Evolutionary conservation across 2,797 vertebrate species (phyloP).

Genomic region (Numenius phaeopus): DNA sequence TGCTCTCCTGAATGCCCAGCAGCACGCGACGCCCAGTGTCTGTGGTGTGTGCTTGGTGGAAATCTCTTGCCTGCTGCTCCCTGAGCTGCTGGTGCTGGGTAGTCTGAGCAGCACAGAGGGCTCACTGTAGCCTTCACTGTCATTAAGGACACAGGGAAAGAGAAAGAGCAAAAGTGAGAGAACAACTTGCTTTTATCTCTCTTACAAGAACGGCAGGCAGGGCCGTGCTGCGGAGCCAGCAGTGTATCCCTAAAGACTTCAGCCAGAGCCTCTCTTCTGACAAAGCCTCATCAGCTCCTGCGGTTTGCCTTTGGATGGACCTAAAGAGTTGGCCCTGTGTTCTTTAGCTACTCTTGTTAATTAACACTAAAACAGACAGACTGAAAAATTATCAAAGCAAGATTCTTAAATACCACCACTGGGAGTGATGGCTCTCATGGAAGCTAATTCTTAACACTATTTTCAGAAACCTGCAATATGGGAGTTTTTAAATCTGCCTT

Average conservation of each 20-base stretch:
- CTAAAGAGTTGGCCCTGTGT: fast-evolving
- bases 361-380: not conserved
- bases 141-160: not conserved
- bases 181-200: not conserved
- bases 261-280: not conserved
- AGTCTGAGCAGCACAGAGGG: not conserved
- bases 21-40: fast-evolving
- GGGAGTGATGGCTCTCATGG: not conserved
- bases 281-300: not conserved
- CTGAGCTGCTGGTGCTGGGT: not conserved
- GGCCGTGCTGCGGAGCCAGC: not conserved
- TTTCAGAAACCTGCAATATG: not conserved
- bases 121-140: fast-evolving
- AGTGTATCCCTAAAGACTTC: not conserved
- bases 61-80: fast-evolving
- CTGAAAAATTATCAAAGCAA: not conserved
- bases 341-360: not conserved
- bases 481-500: not conserved
- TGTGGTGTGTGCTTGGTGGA: fast-evolving
- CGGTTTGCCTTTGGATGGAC: not conserved
- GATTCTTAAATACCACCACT: not conserved
- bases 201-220: not conserved
- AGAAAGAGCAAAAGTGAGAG: not conserved
- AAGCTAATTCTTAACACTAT: not conserved
- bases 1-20: not conserved